Percentiles rank a stretch among this genome's conserved stretches.
Evolutionary conservation across 2,113 vertebrate species (phyloP).

Genomic region (Gymnarchus niloticus): DNA sequence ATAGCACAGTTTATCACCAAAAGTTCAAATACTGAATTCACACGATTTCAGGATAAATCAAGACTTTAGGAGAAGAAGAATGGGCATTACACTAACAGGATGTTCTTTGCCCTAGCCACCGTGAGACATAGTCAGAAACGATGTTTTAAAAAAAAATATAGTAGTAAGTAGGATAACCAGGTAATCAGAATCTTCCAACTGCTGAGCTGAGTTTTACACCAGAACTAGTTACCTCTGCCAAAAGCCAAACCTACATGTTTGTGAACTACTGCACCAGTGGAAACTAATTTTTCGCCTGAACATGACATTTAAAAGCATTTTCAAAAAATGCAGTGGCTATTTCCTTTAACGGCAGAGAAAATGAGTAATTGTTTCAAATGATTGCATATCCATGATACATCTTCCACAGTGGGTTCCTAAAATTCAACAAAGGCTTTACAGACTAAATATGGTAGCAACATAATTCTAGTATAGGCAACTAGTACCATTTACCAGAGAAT

Average conservation of each 20-base stretch:
- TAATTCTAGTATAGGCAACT: background rate
- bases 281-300: background rate
- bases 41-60: background rate
- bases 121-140: background rate
- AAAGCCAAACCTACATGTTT: background rate
- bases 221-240: background rate
- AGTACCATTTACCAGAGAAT: background rate
- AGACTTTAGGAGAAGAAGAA: background rate
- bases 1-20: background rate
- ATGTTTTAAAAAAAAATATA: background rate
- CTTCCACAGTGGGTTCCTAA: slow-evolving; percentile 7
- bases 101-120: too few species aligned
- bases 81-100: background rate
- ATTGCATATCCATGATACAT: slow-evolving; percentile 7
- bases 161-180: background rate
- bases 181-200: background rate
- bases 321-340: background rate
- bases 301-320: background rate
- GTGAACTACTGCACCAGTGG: background rate
- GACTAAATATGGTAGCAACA: background rate
- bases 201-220: background rate
- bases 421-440: background rate
- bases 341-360: slow-evolving; percentile 15
- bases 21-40: background rate
- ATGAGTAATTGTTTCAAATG: background rate